Evolutionary conservation across 2,797 vertebrate species (phyloP).

Genomic region (Monodelphis domestica): DNA sequence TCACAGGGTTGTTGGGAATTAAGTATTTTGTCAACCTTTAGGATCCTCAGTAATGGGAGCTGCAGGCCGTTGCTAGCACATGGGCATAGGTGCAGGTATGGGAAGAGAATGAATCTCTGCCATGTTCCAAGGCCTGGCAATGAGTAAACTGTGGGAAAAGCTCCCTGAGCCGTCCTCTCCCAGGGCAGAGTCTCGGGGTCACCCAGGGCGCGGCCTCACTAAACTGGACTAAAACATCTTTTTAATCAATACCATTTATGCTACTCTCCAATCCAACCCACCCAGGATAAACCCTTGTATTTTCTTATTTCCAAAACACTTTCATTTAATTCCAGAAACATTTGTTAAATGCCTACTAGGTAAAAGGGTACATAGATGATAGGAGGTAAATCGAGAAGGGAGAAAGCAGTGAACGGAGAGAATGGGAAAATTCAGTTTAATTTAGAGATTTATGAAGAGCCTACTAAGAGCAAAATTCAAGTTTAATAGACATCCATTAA

Average conservation of each 20-base stretch:
- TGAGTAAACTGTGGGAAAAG: neutral
- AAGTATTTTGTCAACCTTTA: neutral
- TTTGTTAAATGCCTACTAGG: neutral
- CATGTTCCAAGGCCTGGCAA: neutral
- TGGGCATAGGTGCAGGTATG: too few relatives aligned
- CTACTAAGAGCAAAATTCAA: too few relatives aligned
- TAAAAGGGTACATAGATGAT: neutral
- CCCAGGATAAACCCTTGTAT: neutral
- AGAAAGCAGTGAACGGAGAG: neutral
- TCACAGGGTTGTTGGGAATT: neutral
- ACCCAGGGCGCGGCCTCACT: neutral
- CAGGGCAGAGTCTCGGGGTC: neutral
- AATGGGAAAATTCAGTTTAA: too few relatives aligned
- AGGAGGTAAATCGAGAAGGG: neutral
- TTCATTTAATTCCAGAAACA: neutral
- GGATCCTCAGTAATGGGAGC: neutral
- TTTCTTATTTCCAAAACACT: neutral
- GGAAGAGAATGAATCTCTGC: neutral
- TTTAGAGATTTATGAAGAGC: too few relatives aligned
- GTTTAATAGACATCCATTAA: too few relatives aligned
- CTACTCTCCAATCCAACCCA: neutral
- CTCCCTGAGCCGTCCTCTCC: neutral
- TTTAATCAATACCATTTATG: neutral
- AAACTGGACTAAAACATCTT: neutral
- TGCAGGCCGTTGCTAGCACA: neutral